Base-by-base conservation (phyloP, 2,113 vertebrate species). In the Cephalopholis sonnerati region DNA sequence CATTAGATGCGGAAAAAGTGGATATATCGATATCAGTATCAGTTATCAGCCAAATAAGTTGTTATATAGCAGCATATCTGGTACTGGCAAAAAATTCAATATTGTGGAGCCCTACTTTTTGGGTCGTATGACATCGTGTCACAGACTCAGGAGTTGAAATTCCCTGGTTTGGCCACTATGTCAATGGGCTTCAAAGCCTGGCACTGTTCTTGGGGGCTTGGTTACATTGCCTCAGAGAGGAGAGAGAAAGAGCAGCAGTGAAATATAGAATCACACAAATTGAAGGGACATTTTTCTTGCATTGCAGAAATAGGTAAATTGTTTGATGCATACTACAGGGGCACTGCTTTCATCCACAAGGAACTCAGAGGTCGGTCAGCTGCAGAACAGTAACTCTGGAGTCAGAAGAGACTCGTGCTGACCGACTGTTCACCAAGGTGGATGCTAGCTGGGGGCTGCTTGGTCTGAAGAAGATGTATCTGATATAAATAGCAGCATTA, bases 401-500 rank as follows among this genome's bases (percentile, higher is more conserved):
- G 54, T 46, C 54, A 57, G 27, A 8, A 7, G 32, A 77, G 53
- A 18, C 41, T 66, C 61, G 63, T 72, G 76, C 63, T 50, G 66
- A 67, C 9, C 4, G 75, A 77, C 68, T 20, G 22, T 32, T 58
- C 24, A 22, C 73, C 10, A 10, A 74, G 69, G 48, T 75, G 53
- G 29, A 58, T 22, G 24, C 50, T 71, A 32, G 65, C 85, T 41
- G 27, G 44, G 27, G 41, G 71, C 53, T 5, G 44, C 54, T 55
- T 18, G 67, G 20, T 71, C 62, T 59, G 13, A 12, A 54, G 50
- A 41, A 59, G 16, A 46, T 24, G 7, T 22, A 32, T 68, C 17
- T 72, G 72, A 58, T 81, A 85, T 77, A 86, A 81, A 89, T 72
- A 89, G 85, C 66, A 44, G 53, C 75, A 82, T 88, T 74, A 80